Evolutionary conservation across 2,113 vertebrate genomes (phyloP).

Genomic region (Myotis lucifugus): DNA sequence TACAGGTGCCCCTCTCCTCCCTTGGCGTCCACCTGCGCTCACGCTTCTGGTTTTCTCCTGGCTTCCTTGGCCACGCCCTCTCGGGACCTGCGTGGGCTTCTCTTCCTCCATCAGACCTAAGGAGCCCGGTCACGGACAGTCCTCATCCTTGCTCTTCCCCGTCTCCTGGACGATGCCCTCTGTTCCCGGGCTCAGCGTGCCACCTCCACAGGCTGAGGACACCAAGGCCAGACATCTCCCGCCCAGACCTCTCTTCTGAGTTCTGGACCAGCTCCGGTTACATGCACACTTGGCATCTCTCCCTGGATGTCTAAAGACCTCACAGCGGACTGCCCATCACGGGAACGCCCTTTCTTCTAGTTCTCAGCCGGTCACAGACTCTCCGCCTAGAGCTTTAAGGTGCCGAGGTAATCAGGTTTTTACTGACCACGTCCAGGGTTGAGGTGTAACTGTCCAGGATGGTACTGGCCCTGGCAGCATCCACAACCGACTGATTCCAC

Average conservation of each 20-base stretch:
- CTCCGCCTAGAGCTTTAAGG: background rate
- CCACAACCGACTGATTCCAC: rapidly evolving
- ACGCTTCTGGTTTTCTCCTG: background rate
- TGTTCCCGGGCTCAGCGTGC: background rate
- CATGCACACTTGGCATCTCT: background rate
- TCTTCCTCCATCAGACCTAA: background rate
- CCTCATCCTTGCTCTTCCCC: background rate
- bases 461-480: background rate
- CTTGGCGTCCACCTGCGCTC: rapidly evolving
- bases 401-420: background rate
- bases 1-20: background rate
- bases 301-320: background rate
- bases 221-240: background rate
- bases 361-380: background rate
- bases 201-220: background rate
- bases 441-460: background rate
- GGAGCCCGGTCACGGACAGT: background rate
- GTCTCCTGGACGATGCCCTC: background rate
- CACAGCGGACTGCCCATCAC: background rate
- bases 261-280: background rate
- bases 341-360: background rate
- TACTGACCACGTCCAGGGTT: background rate
- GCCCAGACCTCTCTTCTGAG: background rate
- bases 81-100: background rate
- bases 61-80: background rate